A percentile compares a stretch with the other conserved stretches of the same genome.
These are phyloP conservation scores for Drosophila mettleri DNA, from an alignment of 2,888 invertebrate genomes.

Conservation along the genomic window DNA sequence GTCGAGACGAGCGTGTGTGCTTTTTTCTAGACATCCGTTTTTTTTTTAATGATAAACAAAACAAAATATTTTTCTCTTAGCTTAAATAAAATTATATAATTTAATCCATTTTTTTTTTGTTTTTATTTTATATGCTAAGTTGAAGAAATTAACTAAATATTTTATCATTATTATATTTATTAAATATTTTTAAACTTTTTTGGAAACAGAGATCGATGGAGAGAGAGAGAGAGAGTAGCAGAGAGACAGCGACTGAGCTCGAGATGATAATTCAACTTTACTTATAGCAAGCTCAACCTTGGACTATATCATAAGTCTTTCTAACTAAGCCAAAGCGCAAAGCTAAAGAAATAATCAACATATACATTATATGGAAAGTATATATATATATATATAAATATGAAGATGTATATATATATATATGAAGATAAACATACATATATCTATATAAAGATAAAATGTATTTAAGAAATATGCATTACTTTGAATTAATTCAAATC, in stretches of 20 bases:
- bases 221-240: neutral
- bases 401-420: neutral
- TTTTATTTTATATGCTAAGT: too few species aligned
- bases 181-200: too few species aligned
- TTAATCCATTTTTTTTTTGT: too few species aligned
- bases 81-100: neutral
- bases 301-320: neutral
- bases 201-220: too few species aligned
- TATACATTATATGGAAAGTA: neutral
- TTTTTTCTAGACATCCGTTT: slow-evolving; percentile 25
- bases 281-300: neutral
- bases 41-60: neutral
- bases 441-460: neutral
- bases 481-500: too few species aligned
- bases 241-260: neutral
- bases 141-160: too few species aligned
- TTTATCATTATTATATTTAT: too few species aligned
- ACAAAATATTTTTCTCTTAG: too few species aligned
- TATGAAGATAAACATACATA: too few species aligned
- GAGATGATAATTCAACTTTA: neutral
- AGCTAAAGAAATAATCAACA: neutral
- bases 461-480: too few species aligned
- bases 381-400: neutral
- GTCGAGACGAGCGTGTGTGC: neutral
- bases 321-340: neutral